Percentiles rank a stretch among this genome's conserved stretches.
Evolutionary conservation across 2,113 vertebrate genomes (phyloP).

Genomic region (Felis chaus): DNA sequence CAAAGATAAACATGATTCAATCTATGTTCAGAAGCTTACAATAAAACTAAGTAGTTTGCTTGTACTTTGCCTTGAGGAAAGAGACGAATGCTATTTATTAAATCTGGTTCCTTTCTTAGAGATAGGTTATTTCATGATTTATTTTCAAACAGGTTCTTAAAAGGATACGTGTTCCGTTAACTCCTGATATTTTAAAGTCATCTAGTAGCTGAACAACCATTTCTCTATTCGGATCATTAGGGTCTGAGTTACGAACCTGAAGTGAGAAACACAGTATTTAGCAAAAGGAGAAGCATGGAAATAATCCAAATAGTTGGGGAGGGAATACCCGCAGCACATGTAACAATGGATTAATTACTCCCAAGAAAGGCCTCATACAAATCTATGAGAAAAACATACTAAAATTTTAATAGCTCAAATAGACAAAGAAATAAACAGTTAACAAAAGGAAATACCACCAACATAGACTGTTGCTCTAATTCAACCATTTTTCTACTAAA

Average conservation of each 20-base stretch:
- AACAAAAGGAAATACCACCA: constrained; percentile 20
- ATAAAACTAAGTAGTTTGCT: background rate
- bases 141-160: constrained; percentile 25
- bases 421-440: background rate
- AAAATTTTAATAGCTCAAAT: background rate
- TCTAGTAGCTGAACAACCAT: constrained; percentile 96
- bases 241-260: constrained; percentile 95
- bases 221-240: constrained; percentile 93
- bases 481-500: background rate
- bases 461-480: background rate
- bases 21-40: background rate
- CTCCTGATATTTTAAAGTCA: constrained; percentile 98
- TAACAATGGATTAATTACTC: background rate
- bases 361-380: background rate
- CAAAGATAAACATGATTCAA: background rate
- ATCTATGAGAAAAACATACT: background rate
- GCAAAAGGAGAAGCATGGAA: background rate
- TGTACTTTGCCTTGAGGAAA: constrained; percentile 18
- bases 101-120: background rate
- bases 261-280: constrained; percentile 40
- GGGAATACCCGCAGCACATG: background rate
- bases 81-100: background rate
- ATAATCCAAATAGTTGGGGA: background rate
- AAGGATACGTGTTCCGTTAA: constrained; percentile 98
- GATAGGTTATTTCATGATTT: background rate